A percentile compares a stretch with the other conserved stretches of the same genome.
phyloP scores from a whole-genome alignment of 2,113 vertebrate genomes.

The Phalacrocorax pelagicus region DNA sequence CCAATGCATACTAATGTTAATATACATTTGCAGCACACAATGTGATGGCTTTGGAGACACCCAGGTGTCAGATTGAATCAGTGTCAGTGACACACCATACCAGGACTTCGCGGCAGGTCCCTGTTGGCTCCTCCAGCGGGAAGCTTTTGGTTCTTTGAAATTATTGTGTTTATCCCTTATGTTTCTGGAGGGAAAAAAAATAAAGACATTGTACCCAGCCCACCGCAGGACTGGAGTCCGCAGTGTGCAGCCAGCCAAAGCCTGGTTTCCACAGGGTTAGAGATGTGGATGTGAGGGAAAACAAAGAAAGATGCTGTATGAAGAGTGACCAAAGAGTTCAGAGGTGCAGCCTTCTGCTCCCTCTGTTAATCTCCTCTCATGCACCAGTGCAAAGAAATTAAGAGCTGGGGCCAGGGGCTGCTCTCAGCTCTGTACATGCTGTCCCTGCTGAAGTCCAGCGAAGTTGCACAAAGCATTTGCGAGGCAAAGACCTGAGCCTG shows the following conservation, averaged over 20 bases:
- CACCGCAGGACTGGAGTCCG: fast-evolving
- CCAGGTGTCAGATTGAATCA: constrained; percentile 68
- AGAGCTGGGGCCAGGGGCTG: background rate
- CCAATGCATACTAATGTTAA: constrained; percentile 72
- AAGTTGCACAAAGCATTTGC: background rate
- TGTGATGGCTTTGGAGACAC: constrained; percentile 62
- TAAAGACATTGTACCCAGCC: background rate
- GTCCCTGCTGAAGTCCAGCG: background rate
- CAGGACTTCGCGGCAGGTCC: background rate
- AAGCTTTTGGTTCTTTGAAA: background rate
- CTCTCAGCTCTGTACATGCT: background rate
- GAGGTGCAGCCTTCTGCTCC: background rate
- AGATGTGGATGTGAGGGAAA: background rate
- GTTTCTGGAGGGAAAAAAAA: background rate
- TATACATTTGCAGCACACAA: constrained; percentile 53
- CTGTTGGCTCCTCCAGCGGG: constrained; percentile 17
- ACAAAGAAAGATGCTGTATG: background rate
- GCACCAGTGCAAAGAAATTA: background rate
- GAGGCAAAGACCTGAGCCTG: background rate
- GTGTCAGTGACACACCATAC: constrained; percentile 42
- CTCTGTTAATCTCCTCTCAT: background rate
- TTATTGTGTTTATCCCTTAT: background rate
- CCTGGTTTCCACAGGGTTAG: background rate
- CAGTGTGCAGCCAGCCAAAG: background rate
- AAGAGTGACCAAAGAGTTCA: background rate